Conservation (phyloP, 2,113 vertebrate species). For the Lathamus discolor region DNA sequence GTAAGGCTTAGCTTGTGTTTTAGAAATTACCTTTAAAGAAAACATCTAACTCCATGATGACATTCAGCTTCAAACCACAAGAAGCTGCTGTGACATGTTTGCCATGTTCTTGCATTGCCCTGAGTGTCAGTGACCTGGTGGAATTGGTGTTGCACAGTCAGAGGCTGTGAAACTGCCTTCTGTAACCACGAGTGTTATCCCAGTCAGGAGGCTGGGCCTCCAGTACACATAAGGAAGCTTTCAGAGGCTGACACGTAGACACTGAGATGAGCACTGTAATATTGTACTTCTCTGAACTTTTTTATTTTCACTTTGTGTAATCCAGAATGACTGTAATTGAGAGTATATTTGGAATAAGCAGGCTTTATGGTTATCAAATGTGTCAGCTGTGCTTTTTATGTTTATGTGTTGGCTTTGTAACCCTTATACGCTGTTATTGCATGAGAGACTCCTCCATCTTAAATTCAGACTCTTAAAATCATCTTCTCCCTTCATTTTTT, state of each 20-base stretch:
- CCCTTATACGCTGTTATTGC: background rate
- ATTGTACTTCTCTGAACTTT: background rate
- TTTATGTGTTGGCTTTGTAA: background rate
- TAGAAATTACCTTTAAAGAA: background rate
- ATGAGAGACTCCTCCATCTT: background rate
- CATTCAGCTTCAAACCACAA: accelerated
- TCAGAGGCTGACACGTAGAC: background rate
- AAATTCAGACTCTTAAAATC: slow-evolving; percentile 12
- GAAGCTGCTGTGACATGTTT: accelerated
- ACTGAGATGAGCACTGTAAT: background rate
- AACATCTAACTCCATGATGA: accelerated
- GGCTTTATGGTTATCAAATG: slow-evolving; percentile 5
- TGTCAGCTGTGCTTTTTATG: slow-evolving; percentile 9
- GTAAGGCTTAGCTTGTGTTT: background rate
- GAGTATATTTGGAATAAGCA: slow-evolving; percentile 13
- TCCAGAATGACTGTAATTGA: background rate
- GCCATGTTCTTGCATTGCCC: accelerated
- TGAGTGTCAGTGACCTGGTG: accelerated
- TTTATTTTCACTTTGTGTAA: background rate
- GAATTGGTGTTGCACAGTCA: accelerated
- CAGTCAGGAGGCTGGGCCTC: accelerated
- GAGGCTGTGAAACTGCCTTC: background rate
- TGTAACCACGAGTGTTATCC: background rate
- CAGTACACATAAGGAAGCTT: background rate
- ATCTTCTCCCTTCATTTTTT: background rate